Conservation (phyloP, 2,113 vertebrate species). For the Semicossyphus pulcher region DNA sequence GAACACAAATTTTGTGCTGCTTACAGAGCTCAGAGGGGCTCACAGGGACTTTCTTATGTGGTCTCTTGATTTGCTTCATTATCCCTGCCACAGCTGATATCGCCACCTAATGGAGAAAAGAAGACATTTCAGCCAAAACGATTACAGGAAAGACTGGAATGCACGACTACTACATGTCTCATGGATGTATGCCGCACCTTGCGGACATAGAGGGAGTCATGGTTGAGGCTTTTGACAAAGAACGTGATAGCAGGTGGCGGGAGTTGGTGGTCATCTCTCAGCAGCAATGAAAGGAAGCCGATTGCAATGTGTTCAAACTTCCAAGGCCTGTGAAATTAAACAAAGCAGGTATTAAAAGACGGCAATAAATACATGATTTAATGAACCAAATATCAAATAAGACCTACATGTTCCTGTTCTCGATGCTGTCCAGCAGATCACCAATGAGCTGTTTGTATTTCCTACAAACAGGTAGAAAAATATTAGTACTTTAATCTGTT, state of each 20-base stretch:
- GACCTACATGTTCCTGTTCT: constrained; percentile 94
- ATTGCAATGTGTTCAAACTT: constrained; percentile 98
- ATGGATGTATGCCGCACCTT: constrained; percentile 83
- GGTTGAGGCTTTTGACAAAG: constrained; percentile 96
- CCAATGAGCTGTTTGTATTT: constrained; percentile 92
- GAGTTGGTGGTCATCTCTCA: constrained; percentile 92
- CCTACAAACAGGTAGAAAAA: constrained; percentile 76
- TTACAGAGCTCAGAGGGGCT: constrained; percentile 90
- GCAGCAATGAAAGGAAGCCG: constrained; percentile 92
- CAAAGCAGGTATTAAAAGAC: constrained; percentile 23
- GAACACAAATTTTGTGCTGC: constrained; percentile 48
- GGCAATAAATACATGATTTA: neutral
- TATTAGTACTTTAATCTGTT: constrained; percentile 1
- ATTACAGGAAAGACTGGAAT: neutral
- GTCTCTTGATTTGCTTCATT: constrained; percentile 94
- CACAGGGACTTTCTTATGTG: constrained; percentile 91
- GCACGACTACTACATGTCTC: neutral
- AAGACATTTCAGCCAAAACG: constrained; percentile 28
- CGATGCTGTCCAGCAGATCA: constrained; percentile 88
- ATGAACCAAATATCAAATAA: neutral
- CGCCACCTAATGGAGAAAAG: constrained; percentile 87
- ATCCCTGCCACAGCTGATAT: constrained; percentile 96
- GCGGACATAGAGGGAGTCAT: constrained; percentile 94
- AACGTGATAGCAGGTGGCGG: constrained; percentile 89
- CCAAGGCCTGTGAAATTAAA: constrained; percentile 89